phyloP scores from a whole-genome alignment of 2,888 invertebrate species.

The Synanthedon andrenaeformis region DNA sequence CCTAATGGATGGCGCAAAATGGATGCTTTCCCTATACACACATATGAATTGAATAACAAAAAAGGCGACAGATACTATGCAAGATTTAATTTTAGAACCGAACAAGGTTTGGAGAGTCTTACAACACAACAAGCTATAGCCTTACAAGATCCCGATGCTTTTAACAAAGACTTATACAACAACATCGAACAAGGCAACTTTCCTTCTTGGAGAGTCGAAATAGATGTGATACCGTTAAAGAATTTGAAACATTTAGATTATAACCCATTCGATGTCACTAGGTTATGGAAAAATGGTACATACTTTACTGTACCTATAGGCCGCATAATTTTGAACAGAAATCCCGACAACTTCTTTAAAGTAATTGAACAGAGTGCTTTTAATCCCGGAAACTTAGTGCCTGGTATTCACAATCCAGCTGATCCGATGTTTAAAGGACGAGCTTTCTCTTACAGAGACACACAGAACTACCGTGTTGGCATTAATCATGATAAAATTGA shows the following conservation, averaged over 20 bases:
- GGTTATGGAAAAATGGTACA: constrained; percentile 84
- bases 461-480: constrained; percentile 83
- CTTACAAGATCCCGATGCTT: constrained; percentile 85
- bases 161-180: constrained; percentile 86
- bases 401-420: constrained; percentile 86
- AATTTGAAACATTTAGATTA: constrained; percentile 78
- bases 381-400: constrained; percentile 83
- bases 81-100: constrained; percentile 90
- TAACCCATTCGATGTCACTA: constrained; percentile 89
- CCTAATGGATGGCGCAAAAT: constrained; percentile 91
- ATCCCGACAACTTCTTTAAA: constrained; percentile 85
- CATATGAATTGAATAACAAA: constrained; percentile 86
- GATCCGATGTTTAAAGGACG: constrained; percentile 86
- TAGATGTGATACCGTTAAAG: constrained; percentile 83
- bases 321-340: constrained; percentile 79
- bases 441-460: constrained; percentile 83
- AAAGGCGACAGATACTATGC: constrained; percentile 78
- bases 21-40: constrained; percentile 91
- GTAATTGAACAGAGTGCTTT: constrained; percentile 89
- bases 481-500: constrained; percentile 86
- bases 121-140: constrained; percentile 74
- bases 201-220: constrained; percentile 78
- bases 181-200: constrained; percentile 78
- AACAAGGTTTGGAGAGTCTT: constrained; percentile 86
- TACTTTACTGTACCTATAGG: constrained; percentile 85